Evolutionary conservation across 92 coral and sea anemone species (phyloP).

Genomic region (Palythoa grandis): DNA sequence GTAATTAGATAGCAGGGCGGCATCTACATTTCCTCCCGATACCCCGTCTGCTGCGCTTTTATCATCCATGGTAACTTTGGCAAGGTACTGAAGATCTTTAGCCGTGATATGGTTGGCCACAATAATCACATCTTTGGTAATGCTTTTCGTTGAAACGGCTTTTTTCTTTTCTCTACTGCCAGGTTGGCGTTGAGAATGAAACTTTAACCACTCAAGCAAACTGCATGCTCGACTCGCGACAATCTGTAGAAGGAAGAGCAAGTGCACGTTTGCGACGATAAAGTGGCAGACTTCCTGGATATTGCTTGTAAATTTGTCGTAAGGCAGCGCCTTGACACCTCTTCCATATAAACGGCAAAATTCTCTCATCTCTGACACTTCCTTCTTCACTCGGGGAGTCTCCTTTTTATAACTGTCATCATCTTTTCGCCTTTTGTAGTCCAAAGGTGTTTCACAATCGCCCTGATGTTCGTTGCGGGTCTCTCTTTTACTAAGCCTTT

Average conservation of each 20-base stretch:
- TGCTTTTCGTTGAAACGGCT: background rate
- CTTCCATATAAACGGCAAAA: slow-evolving; percentile 41
- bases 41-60: slow-evolving; percentile 17
- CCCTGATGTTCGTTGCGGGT: slow-evolving; percentile 27
- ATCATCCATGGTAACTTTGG: background rate
- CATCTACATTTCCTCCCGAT: background rate
- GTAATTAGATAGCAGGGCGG: slow-evolving; percentile 2
- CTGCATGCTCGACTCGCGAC: background rate
- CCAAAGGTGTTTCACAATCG: slow-evolving; percentile 20
- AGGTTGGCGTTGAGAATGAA: background rate
- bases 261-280: slow-evolving; percentile 22
- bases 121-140: background rate
- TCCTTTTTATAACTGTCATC: slow-evolving; percentile 27
- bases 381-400: slow-evolving; percentile 30
- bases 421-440: slow-evolving; percentile 33
- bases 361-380: slow-evolving; percentile 26
- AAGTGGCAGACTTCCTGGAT: slow-evolving; percentile 26
- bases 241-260: background rate
- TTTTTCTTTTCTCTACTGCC: slow-evolving; percentile 4
- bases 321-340: slow-evolving; percentile 18
- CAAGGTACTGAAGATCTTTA: background rate
- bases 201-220: background rate
- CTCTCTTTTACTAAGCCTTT: slow-evolving; percentile 23
- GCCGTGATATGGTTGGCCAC: background rate
- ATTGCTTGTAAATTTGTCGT: slow-evolving; percentile 25